Evolutionary conservation across 2,888 invertebrate species (phyloP).

Genomic region (Azorinus chamasolen): DNA sequence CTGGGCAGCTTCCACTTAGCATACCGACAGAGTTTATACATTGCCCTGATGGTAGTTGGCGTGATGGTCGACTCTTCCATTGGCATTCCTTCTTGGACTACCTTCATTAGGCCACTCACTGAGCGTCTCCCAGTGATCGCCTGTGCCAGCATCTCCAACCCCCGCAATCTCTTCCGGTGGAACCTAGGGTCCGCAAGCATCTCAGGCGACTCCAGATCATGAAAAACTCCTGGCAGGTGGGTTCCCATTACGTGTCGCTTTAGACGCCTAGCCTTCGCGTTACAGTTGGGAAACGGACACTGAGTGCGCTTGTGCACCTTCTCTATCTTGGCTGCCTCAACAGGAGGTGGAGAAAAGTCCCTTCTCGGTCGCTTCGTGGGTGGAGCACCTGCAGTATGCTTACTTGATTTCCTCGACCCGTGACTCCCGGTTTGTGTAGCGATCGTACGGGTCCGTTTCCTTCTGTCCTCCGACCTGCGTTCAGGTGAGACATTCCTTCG

Average conservation of each 20-base stretch:
- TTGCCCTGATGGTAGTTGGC: neutral
- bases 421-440: neutral
- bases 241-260: neutral
- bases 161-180: neutral
- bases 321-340: neutral
- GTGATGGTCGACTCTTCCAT: neutral
- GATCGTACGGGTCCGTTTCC: neutral
- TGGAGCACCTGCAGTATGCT: neutral
- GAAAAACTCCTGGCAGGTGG: conserved; percentile 5
- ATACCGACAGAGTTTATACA: neutral
- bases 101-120: too few relatives aligned
- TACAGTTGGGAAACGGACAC: conserved; percentile 1
- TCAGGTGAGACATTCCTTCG: neutral
- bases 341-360: neutral
- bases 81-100: too few relatives aligned
- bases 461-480: neutral
- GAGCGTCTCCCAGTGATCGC: neutral
- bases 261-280: neutral
- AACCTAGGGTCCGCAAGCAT: neutral
- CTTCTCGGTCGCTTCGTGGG: neutral
- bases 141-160: neutral
- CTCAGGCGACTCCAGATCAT: neutral
- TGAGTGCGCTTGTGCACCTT: conserved; percentile 3
- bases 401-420: neutral
- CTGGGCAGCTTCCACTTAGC: conserved; percentile 1